These are phyloP conservation scores for Cossypha caffra DNA, from an alignment of 2,797 vertebrate genomes.

Conservation along the genomic window DNA sequence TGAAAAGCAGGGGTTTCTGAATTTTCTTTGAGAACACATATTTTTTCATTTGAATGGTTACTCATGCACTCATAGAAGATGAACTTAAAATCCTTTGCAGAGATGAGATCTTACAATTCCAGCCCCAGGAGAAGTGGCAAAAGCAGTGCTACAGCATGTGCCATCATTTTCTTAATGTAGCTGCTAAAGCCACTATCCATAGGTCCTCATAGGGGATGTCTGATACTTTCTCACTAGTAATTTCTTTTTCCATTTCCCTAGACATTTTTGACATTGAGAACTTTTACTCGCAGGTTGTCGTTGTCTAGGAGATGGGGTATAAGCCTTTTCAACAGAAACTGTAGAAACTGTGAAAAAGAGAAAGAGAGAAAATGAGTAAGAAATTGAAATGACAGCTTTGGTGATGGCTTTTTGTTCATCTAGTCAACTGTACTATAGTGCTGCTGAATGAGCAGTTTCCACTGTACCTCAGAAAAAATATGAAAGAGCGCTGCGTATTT, in stretches of 20 bases:
- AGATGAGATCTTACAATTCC: not conserved
- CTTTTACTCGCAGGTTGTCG: not conserved
- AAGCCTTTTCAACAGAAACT: not conserved
- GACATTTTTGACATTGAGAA: not conserved
- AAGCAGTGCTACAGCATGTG: not conserved
- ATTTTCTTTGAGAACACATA: not conserved
- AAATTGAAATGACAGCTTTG: constrained; percentile 13
- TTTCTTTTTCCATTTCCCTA: not conserved
- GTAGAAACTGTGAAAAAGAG: not conserved
- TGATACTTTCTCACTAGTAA: not conserved
- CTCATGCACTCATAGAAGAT: not conserved
- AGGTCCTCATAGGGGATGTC: not conserved
- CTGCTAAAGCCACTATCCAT: not conserved
- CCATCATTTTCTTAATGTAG: not conserved
- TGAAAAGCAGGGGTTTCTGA: not conserved
- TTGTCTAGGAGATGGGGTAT: not conserved
- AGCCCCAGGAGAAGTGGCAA: not conserved
- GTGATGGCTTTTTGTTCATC: not conserved
- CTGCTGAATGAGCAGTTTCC: not conserved
- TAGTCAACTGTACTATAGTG: not conserved
- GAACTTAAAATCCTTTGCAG: not conserved
- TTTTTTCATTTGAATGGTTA: not conserved
- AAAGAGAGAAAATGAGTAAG: not conserved
- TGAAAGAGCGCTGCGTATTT: not conserved
- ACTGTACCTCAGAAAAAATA: not conserved